Evolutionary conservation across 1,140 invertebrate species (phyloP), one percentile per base, ranked within the genome.

Genomic region (Cryptotermes secundus): DNA sequence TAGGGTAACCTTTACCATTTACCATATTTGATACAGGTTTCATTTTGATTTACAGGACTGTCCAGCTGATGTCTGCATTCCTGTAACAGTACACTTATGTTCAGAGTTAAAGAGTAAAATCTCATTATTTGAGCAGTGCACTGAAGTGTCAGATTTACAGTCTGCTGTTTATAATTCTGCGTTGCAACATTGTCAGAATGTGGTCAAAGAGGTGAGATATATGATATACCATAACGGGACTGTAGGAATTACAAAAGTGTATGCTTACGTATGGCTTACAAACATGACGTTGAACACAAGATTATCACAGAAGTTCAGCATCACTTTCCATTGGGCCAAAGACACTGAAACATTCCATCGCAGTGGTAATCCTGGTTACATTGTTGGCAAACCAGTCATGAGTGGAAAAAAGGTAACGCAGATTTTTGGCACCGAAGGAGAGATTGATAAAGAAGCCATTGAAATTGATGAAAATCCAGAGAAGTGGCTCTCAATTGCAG

Each of bases 311-410:
- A 86, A 90, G 42, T 91, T 92, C 84, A 87, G 90, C 86, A 88
- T 92, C 0, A 87, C 87, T 34, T 93, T 91, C 86, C 84, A 90
- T 79, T 93, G 92, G 92, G 86, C 86, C 45, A 88, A 90, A 72
- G 85, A 88, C 79, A 88, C 89, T 83, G 88, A 80, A 86, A 87
- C 90, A 22, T 87, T 89, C 87, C 86, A 87, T 81, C 87, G 92
- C 79, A 95, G 94, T 88, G 95, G 94, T 81, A 94, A 94, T 89
- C 93, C 94, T 26, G 94, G 94, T 9, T 95, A 95, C 87, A 86
- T 92, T 19, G 82, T 90, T 16, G 92, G 92, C 12, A 92, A 92
- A 87, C 94, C 94, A 4, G 90, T 96, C 42, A 89, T 95, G 83
- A 89, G 91, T 83, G 93, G 91, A 31, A 53, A 65, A 19, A 85